Conservation (phyloP, 2,888 invertebrate genomes). For the Itoplectis maculator region DNA sequence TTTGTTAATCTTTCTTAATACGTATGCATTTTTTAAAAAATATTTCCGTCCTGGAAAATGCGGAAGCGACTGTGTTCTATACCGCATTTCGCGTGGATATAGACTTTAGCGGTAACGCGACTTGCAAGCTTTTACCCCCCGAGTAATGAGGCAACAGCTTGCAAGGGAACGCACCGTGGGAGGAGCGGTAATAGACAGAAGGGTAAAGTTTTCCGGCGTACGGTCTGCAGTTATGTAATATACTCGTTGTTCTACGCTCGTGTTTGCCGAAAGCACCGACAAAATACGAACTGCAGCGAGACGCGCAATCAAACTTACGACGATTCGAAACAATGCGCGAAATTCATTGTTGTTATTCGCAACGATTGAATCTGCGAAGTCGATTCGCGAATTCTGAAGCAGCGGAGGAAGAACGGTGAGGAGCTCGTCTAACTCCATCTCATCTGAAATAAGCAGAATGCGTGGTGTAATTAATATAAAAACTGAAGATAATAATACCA, state of each 20-base stretch:
- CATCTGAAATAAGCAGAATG: too few species aligned
- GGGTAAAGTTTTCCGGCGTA: conserved; percentile 26
- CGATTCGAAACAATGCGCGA: neutral
- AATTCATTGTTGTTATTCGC: neutral
- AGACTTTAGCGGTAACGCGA: conserved; percentile 7
- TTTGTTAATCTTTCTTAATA: too few species aligned
- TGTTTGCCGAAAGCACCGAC: neutral
- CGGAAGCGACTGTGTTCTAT: neutral
- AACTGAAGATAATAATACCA: too few species aligned
- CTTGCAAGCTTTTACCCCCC: conserved; percentile 25
- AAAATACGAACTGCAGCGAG: neutral
- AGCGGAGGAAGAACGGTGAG: too few species aligned
- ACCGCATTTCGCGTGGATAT: conserved; percentile 1
- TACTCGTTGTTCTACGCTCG: conserved; percentile 1
- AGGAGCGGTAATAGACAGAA: conserved; percentile 10
- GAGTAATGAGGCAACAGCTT: conserved; percentile 13
- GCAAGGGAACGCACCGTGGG: neutral
- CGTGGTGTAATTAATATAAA: too few species aligned
- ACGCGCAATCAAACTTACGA: neutral
- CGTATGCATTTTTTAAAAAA: too few species aligned
- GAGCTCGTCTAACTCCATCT: too few species aligned
- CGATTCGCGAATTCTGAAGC: neutral
- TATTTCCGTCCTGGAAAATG: neutral
- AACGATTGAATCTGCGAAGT: neutral
- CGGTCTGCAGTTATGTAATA: conserved; percentile 4